Evolutionary conservation across 2,888 invertebrate species (phyloP).

Genomic region (Nowickia ferox): DNA sequence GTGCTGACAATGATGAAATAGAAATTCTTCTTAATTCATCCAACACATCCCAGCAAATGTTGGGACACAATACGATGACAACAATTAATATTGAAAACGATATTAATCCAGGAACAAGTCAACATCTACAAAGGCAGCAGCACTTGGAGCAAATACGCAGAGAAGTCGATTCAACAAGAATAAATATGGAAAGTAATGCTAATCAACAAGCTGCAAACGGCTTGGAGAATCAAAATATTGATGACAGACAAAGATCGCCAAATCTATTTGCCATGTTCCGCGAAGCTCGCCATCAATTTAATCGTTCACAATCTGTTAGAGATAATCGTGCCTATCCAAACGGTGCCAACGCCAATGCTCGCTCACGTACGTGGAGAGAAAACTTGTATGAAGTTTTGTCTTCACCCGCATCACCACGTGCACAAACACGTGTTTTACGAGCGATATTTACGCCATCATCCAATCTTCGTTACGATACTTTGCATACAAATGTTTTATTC

Average conservation of each 20-base stretch:
- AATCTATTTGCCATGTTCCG: conserved; percentile 76
- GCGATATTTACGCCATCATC: conserved; percentile 78
- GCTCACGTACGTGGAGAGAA: conserved; percentile 78
- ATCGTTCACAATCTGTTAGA: conserved; percentile 68
- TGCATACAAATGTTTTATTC: conserved; percentile 63
- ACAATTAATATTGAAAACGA: conserved; percentile 74
- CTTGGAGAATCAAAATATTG: conserved; percentile 37
- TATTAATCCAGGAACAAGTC: conserved; percentile 73
- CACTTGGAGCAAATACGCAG: conserved; percentile 39
- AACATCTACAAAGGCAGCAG: conserved; percentile 48
- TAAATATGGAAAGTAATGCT: conserved; percentile 74
- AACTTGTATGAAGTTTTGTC: conserved; percentile 80
- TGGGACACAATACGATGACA: conserved; percentile 45
- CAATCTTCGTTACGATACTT: conserved; percentile 76
- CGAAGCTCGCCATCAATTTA: conserved; percentile 73
- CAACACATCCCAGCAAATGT: conserved; percentile 7
- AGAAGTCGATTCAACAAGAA: conserved; percentile 72
- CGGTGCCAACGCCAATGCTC: conserved; percentile 34
- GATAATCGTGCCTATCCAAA: conserved; percentile 17
- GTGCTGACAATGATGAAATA: conserved; percentile 43
- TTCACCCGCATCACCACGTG: conserved; percentile 78
- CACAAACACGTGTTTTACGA: conserved; percentile 79
- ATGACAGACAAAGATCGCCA: conserved; percentile 68
- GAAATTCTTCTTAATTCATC: conserved; percentile 53
- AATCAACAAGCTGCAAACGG: neutral